Conservation (phyloP, 2,888 invertebrate genomes). For the Troides oblongomaculatus region DNA sequence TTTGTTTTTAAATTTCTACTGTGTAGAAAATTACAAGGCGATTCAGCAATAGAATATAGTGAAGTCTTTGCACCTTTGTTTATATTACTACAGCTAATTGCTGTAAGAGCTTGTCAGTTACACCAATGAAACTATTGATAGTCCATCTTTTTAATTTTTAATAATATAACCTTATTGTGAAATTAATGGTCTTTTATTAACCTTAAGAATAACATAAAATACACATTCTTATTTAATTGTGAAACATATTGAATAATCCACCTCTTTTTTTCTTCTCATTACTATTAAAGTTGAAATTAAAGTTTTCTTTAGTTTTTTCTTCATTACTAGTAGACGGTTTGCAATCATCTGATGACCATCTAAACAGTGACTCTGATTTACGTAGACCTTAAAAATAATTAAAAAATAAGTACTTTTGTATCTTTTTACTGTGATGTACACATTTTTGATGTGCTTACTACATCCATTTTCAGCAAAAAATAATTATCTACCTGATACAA, state of each 20-base stretch:
- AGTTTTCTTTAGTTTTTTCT: conserved; percentile 45
- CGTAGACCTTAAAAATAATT: conserved; percentile 50
- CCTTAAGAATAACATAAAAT: conserved; percentile 3
- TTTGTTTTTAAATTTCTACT: conserved; percentile 95
- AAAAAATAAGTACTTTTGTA: no score
- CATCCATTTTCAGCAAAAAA: neutral
- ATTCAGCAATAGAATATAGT: conserved; percentile 90
- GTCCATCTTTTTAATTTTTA: conserved; percentile 13
- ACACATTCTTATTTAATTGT: conserved; percentile 37
- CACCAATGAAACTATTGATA: conserved; percentile 69
- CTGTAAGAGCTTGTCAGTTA: conserved; percentile 94
- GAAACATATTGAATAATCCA: conserved; percentile 67
- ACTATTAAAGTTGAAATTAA: conserved; percentile 65
- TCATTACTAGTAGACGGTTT: conserved; percentile 44
- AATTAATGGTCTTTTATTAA: conserved; percentile 22
- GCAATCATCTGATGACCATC: conserved; percentile 38
- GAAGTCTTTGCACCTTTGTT: conserved; percentile 96
- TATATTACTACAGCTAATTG: conserved; percentile 92
- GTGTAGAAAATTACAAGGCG: conserved; percentile 91
- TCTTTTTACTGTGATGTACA: no score
- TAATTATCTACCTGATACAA: conserved; percentile 58
- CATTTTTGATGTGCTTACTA: no score
- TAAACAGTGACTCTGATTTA: conserved; percentile 66
- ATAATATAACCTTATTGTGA: conserved; percentile 29
- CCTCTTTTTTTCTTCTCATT: conserved; percentile 61